Evolutionary conservation across 2,797 vertebrate species (phyloP).

Genomic region (Macropodus opercularis): DNA sequence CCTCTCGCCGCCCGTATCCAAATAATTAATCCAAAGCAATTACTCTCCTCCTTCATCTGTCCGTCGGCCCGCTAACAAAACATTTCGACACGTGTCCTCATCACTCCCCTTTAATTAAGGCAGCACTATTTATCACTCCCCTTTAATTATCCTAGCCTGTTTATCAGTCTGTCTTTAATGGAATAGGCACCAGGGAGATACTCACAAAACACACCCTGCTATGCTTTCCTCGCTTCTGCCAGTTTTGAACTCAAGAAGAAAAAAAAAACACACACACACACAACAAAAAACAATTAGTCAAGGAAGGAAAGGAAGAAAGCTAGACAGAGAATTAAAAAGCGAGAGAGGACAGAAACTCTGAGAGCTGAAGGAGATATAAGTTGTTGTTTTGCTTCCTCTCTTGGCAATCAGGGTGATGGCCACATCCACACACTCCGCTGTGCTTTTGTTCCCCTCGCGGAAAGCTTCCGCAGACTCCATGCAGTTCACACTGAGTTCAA

Average conservation of each 20-base stretch:
- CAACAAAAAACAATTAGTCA: constrained; percentile 74
- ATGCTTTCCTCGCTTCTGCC: constrained; percentile 69
- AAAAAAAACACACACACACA: too few species aligned
- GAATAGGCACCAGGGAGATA: constrained; percentile 83
- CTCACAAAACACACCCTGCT: constrained; percentile 76
- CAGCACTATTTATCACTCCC: constrained; percentile 85
- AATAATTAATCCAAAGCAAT: constrained; percentile 90
- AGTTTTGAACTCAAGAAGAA: constrained; percentile 74
- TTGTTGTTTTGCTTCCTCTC: constrained; percentile 73
- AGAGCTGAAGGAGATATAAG: constrained; percentile 68
- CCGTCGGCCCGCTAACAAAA: constrained; percentile 86
- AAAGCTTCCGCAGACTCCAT: constrained; percentile 76
- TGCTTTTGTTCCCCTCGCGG: constrained; percentile 75
- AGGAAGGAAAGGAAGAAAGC: constrained; percentile 47
- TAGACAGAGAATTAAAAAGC: constrained; percentile 67
- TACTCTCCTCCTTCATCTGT: constrained; percentile 87
- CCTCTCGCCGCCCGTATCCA: constrained; percentile 82
- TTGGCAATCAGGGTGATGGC: constrained; percentile 76
- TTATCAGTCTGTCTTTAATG: constrained; percentile 86
- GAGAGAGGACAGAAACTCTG: constrained; percentile 52
- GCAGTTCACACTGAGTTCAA: constrained; percentile 78
- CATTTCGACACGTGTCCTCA: constrained; percentile 89
- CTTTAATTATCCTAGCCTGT: constrained; percentile 86
- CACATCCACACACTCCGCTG: constrained; percentile 67
- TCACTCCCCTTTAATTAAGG: constrained; percentile 87